Conservation (phyloP, 2,888 invertebrate genomes). For the Stratiomys singularior region DNA sequence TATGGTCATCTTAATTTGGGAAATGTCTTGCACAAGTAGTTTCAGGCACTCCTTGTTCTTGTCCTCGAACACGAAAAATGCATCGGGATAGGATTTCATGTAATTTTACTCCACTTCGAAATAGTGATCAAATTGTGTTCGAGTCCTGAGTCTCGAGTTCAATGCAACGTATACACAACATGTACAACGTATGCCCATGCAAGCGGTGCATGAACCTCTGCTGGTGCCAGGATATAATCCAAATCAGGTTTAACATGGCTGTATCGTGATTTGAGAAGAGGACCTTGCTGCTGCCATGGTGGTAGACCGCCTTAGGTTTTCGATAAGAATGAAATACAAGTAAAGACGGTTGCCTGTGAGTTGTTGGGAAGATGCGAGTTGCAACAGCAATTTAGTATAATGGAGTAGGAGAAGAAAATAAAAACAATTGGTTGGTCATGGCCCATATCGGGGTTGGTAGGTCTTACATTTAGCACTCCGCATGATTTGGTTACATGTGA, state of each 20-base stretch:
- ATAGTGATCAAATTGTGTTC: background rate
- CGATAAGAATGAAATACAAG: background rate
- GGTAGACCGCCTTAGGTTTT: background rate
- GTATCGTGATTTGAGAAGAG: background rate
- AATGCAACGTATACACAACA: background rate
- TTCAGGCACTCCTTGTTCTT: background rate
- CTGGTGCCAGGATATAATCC: constrained; percentile 35
- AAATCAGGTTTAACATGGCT: constrained; percentile 6
- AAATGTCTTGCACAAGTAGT: background rate
- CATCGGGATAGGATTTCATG: constrained; percentile 27
- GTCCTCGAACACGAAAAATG: constrained; percentile 21
- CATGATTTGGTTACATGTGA: too few species aligned
- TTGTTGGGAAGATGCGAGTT: constrained; percentile 1
- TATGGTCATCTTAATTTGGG: background rate
- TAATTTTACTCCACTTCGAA: background rate
- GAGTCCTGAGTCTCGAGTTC: background rate
- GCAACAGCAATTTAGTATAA: background rate
- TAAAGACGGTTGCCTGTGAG: background rate
- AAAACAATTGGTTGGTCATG: background rate
- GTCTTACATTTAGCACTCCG: background rate
- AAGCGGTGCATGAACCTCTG: constrained; percentile 10
- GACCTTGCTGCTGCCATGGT: background rate
- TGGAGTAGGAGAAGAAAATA: background rate
- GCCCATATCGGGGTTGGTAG: background rate
- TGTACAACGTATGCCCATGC: background rate